phyloP scores from a whole-genome alignment of 2,888 invertebrate species.

The Caenorhabditis sp. region DNA sequence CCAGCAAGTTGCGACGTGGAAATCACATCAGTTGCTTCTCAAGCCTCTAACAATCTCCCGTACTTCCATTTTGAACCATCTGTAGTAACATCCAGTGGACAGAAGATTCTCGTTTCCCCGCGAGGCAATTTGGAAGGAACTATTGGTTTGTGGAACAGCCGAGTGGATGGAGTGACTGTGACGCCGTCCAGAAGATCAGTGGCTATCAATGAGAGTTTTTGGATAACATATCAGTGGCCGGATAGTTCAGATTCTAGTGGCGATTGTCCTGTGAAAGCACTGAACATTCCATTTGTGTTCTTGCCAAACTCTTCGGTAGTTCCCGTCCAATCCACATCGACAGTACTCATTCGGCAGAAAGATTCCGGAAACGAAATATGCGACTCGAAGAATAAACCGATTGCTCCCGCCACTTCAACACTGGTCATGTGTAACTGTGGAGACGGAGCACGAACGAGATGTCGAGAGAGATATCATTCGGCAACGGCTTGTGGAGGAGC shows the following conservation, averaged over 20 bases:
- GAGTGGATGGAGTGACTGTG: constrained; percentile 34
- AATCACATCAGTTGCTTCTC: constrained; percentile 15
- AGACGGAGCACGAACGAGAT: constrained; percentile 48
- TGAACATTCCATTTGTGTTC: constrained; percentile 59
- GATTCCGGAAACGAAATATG: constrained; percentile 29
- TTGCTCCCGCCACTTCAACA: constrained; percentile 38
- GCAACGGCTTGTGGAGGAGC: constrained; percentile 66
- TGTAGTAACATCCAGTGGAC: constrained; percentile 33
- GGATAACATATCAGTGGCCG: constrained; percentile 54
- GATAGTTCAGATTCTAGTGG: not conserved
- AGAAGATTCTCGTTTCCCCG: constrained; percentile 44
- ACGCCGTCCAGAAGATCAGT: constrained; percentile 50
- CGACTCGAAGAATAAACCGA: constrained; percentile 9
- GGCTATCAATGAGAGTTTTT: constrained; percentile 62
- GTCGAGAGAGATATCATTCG: constrained; percentile 54
- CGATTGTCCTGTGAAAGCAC: constrained; percentile 25
- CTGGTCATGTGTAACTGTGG: constrained; percentile 65
- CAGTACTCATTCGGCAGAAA: constrained; percentile 29
- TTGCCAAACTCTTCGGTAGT: constrained; percentile 35
- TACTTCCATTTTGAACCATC: constrained; percentile 53
- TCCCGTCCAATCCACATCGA: constrained; percentile 46
- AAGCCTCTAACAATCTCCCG: constrained; percentile 23
- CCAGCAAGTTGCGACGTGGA: constrained; percentile 36
- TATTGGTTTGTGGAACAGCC: constrained; percentile 59
- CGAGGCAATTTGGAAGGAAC: constrained; percentile 36